Evolutionary conservation across 1,140 invertebrate genomes (phyloP), one percentile per base, ranked within the genome.

Genomic region (Fragariocoptes setiger): DNA sequence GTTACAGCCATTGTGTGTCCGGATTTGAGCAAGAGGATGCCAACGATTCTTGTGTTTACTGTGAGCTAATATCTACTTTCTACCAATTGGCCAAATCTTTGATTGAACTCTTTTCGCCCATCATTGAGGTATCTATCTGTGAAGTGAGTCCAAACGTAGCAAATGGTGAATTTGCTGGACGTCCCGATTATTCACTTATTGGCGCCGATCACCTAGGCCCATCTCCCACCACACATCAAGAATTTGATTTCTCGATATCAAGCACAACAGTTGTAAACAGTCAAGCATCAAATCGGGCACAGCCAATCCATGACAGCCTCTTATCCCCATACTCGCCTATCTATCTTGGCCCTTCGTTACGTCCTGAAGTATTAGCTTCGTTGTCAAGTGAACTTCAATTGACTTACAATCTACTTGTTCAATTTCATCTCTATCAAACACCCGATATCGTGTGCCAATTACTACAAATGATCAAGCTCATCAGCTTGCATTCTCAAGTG

Each of bases 391-490:
- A 85, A 43, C 57, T 95, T 37, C 83, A 90, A 54, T 76, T 90
- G 38, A 78, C 88, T 47, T 73, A 86, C 56, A 72, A 77, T 53
- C 56, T 94, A 3, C 54, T 92, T 8, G 75, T 77, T 69, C 77
- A 85, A 55, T 59, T 90, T 31, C 70, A 72, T 36, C 71, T 67
- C 20, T 55, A 60, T 42, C 54, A 59, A 37, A 78, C 86, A 49
- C 72, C 83, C 0, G 85, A 94, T 57, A 76, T 90, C 20, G 60
- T 90, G 3, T 92, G 85, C 55, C 83, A 90, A 52, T 68, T 94
- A 53, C 61, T 95, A 21, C 73, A 78, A 51, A 88, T 80, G 51
- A 60, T 97, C 1, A 79, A 88, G 55, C 70, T 85, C 35, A 64
- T 95, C 50, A 75, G 79, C 42, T 62, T 97, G 2, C 78, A 95